Conservation (phyloP, 2,113 vertebrate genomes). For the Bubo scandiacus region DNA sequence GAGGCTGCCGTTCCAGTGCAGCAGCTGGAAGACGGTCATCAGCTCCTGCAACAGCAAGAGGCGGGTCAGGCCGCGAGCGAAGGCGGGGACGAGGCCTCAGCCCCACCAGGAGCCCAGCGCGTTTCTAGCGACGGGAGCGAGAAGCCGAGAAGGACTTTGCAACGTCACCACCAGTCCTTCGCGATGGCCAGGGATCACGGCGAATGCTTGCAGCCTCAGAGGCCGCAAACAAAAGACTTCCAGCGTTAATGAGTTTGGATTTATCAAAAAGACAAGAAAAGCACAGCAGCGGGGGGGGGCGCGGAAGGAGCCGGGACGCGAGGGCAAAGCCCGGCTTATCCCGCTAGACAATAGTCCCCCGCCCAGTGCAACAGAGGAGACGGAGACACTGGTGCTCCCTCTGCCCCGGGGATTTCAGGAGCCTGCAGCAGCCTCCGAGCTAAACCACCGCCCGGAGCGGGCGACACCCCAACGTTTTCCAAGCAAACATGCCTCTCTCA, state of each 20-base stretch:
- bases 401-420: neutral
- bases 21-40: slow-evolving; percentile 97
- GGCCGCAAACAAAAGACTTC: too few species aligned
- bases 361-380: neutral
- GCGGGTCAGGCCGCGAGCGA: neutral
- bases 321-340: neutral
- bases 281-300: neutral
- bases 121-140: neutral
- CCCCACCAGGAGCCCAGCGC: rapidly evolving
- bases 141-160: neutral
- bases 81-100: neutral
- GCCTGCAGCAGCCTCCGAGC: neutral
- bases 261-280: neutral
- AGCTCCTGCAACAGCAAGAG: slow-evolving; percentile 82
- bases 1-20: slow-evolving; percentile 98
- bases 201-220: rapidly evolving
- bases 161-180: rapidly evolving
- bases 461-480: neutral
- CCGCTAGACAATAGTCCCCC: neutral
- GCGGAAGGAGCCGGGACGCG: neutral
- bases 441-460: neutral
- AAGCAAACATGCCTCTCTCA: neutral
- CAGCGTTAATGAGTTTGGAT: neutral
- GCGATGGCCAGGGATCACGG: rapidly evolving
- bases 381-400: rapidly evolving